Conservation (phyloP, 2,113 vertebrate species). For the Siniperca chuatsi region DNA sequence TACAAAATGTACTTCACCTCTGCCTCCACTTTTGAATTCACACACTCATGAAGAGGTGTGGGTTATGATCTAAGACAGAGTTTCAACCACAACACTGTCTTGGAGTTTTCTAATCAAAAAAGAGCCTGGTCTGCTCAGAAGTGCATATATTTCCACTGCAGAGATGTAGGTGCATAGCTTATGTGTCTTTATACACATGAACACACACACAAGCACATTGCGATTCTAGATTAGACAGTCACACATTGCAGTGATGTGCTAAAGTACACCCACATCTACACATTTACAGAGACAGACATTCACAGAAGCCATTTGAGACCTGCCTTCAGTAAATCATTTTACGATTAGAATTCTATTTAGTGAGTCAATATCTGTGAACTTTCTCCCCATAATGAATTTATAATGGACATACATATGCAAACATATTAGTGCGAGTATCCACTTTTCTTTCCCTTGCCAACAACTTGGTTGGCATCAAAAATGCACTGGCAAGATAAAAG, state of each 20-base stretch:
- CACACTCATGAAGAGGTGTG: neutral
- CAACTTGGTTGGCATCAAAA: constrained; percentile 48
- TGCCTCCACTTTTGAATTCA: neutral
- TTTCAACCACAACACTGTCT: neutral
- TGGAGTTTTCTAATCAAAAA: constrained; percentile 25
- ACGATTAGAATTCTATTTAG: constrained; percentile 47
- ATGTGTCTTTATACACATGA: neutral
- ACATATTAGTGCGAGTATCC: constrained; percentile 35
- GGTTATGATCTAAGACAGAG: constrained; percentile 9
- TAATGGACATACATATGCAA: constrained; percentile 39
- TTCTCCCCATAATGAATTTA: constrained; percentile 46
- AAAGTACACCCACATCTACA: constrained; percentile 18
- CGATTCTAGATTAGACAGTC: constrained; percentile 5
- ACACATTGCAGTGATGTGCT: constrained; percentile 8
- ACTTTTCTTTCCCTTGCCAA: constrained; percentile 21
- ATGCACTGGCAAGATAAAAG: constrained; percentile 45
- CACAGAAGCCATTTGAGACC: neutral
- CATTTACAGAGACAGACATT: neutral
- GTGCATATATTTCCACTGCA: neutral
- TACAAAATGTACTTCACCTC: neutral
- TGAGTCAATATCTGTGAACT: constrained; percentile 49
- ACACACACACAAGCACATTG: neutral
- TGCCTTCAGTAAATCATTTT: constrained; percentile 40
- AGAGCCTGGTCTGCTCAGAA: constrained; percentile 10
- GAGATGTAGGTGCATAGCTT: neutral